These are phyloP conservation scores for Sericinus montela DNA, from an alignment of 2,888 invertebrate species.

Conservation along the genomic window DNA sequence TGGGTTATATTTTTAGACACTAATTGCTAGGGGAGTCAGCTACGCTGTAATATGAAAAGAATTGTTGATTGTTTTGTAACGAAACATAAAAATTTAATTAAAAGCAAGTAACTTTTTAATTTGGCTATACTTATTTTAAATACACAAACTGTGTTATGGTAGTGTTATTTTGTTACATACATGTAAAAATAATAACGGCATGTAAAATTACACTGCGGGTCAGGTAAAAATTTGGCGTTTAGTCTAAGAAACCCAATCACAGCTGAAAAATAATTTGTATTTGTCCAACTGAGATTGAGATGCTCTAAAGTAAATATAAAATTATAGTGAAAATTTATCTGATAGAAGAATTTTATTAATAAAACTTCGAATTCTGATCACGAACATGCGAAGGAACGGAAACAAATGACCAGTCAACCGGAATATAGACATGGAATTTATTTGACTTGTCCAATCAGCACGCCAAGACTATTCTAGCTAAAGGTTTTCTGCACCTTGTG, in stretches of 20 bases:
- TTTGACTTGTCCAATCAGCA: conserved; percentile 68
- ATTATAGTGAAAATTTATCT: too few species aligned
- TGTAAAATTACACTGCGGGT: too few species aligned
- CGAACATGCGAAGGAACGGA: conserved; percentile 24
- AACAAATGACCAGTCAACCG: conserved; percentile 30
- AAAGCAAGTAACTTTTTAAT: background rate
- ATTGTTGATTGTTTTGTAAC: conserved; percentile 3
- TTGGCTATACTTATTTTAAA: background rate
- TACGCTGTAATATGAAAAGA: conserved; percentile 4
- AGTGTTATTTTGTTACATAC: too few species aligned
- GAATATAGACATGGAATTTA: conserved; percentile 47
- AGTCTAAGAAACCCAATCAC: too few species aligned
- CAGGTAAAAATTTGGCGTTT: too few species aligned
- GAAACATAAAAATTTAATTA: conserved; percentile 7
- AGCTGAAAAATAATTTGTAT: too few species aligned
- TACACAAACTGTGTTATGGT: too few species aligned
- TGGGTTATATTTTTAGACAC: conserved; percentile 1
- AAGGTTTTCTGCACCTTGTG: background rate
- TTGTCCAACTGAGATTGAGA: too few species aligned
- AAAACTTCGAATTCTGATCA: conserved; percentile 26
- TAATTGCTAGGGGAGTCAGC: conserved; percentile 17
- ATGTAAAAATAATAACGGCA: too few species aligned
- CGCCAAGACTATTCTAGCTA: background rate
- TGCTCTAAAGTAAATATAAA: too few species aligned
- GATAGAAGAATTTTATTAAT: too few species aligned